Evolutionary conservation across 2,888 invertebrate species (phyloP).

Genomic region (Harmothoe impar): DNA sequence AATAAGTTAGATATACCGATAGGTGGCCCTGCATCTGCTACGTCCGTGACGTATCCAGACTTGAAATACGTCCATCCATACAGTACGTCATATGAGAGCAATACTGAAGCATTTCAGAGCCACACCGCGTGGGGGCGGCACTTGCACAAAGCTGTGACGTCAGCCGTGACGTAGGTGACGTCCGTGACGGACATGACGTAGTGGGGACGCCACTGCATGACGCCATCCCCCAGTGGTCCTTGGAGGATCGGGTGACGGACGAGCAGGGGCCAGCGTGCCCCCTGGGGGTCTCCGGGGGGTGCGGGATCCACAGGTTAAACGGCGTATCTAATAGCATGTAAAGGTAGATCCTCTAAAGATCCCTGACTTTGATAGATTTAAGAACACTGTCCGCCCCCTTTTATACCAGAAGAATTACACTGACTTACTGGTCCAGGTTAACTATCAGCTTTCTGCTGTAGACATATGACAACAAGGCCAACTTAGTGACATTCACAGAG

Average conservation of each 20-base stretch:
- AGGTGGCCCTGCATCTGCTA: too few relatives aligned
- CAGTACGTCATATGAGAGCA: too few relatives aligned
- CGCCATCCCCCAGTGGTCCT: background rate
- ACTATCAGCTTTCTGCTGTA: slow-evolving; percentile 3
- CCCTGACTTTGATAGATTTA: too few relatives aligned
- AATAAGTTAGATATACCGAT: too few relatives aligned
- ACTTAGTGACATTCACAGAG: too few relatives aligned
- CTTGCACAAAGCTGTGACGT: slow-evolving; percentile 29
- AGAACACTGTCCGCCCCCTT: too few relatives aligned
- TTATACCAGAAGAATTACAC: background rate
- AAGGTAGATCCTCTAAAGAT: background rate
- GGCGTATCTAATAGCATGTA: slow-evolving; percentile 34
- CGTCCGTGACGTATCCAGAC: too few relatives aligned
- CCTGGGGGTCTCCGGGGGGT: background rate
- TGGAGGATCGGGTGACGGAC: background rate
- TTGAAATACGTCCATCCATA: too few relatives aligned
- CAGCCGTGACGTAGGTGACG: background rate
- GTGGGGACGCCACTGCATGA: background rate
- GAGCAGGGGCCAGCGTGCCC: background rate
- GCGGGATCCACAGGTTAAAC: background rate
- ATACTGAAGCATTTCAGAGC: background rate
- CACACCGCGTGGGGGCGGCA: slow-evolving; percentile 5
- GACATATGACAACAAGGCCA: background rate
- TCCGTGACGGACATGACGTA: background rate
- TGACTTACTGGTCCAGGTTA: background rate